Percentiles rank a stretch among this genome's conserved stretches.
These are phyloP conservation scores for Aricia agestis DNA, from an alignment of 1,140 invertebrate genomes.

Conservation along the genomic window DNA sequence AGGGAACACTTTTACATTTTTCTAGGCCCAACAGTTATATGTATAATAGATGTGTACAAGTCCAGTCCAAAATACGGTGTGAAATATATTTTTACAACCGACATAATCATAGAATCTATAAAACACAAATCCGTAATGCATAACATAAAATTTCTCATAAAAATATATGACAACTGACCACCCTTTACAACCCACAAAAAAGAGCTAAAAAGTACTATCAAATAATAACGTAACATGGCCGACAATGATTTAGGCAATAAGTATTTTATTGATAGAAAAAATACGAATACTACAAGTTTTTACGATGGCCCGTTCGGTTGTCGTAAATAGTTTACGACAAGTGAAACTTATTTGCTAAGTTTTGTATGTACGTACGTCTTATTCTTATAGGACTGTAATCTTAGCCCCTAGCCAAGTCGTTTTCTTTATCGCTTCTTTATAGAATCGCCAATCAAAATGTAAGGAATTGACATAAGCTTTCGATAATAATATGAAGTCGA, in stretches of 20 bases:
- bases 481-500: too few relatives aligned
- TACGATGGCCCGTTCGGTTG: not conserved
- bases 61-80: too few relatives aligned
- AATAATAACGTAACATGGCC: not conserved
- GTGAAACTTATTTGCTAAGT: not conserved
- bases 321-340: not conserved
- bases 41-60: too few relatives aligned
- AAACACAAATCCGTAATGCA: not conserved
- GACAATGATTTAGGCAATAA: not conserved
- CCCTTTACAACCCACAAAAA: not conserved
- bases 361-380: not conserved
- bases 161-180: constrained; percentile 1
- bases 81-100: too few relatives aligned
- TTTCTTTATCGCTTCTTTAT: too few relatives aligned
- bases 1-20: too few relatives aligned
- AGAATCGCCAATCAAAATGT: too few relatives aligned
- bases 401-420: too few relatives aligned
- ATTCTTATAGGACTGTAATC: too few relatives aligned
- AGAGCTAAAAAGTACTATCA: constrained; percentile 1
- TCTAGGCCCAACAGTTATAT: too few relatives aligned
- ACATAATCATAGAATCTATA: not conserved
- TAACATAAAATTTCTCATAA: not conserved
- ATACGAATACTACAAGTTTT: not conserved
- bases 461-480: too few relatives aligned
- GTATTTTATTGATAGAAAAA: constrained; percentile 4